phyloP scores from a whole-genome alignment of 2,113 vertebrate genomes.

The Cavia aperea region DNA sequence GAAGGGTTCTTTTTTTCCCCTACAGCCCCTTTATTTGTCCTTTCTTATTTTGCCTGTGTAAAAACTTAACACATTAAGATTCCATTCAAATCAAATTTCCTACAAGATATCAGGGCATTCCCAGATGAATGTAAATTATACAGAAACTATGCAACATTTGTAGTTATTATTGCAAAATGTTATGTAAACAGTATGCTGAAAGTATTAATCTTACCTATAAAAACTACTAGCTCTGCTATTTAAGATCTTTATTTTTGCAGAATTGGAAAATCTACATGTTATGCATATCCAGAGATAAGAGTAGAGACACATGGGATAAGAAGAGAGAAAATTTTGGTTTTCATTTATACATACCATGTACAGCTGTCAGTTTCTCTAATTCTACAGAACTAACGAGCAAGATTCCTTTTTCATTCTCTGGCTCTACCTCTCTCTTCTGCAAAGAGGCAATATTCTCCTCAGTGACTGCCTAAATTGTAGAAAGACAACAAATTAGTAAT shows the following conservation, averaged over 20 bases:
- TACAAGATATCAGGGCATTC: neutral
- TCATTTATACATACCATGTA: slow-evolving; percentile 64
- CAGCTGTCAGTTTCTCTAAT: slow-evolving; percentile 57
- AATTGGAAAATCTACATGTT: neutral
- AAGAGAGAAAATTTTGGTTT: slow-evolving; percentile 25
- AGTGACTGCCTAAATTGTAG: slow-evolving; percentile 30
- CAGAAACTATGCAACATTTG: neutral
- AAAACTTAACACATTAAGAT: slow-evolving; percentile 18
- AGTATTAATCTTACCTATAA: slow-evolving; percentile 11
- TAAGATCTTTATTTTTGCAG: neutral
- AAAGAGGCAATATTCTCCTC: slow-evolving; percentile 73
- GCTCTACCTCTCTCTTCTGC: slow-evolving; percentile 66
- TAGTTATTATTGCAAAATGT: neutral
- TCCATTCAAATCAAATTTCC: neutral
- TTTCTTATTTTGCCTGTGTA: slow-evolving; percentile 24
- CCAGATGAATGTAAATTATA: slow-evolving; percentile 14
- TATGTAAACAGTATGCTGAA: slow-evolving; percentile 7
- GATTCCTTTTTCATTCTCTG: slow-evolving; percentile 65
- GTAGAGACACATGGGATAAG: neutral
- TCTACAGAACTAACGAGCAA: slow-evolving; percentile 49
- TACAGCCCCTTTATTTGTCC: neutral
- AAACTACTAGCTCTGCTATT: neutral
- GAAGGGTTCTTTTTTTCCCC: too few species aligned
- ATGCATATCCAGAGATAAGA: neutral
- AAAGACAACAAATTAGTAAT: slow-evolving; percentile 49